Base-by-base conservation (phyloP, 2,113 vertebrate genomes). In the Acanthisitta chloris region DNA sequence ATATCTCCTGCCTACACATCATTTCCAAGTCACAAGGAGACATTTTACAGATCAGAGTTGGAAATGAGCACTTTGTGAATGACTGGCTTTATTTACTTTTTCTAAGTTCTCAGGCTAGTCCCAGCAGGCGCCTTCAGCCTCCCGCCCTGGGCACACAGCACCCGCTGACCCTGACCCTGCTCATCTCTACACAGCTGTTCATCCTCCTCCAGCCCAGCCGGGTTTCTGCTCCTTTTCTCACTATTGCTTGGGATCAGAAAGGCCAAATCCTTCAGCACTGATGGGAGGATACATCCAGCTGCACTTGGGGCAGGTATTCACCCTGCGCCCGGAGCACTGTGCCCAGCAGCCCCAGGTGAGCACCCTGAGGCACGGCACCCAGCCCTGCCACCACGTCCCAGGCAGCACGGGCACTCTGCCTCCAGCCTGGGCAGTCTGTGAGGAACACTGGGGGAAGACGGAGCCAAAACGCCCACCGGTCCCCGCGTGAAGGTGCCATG, bases 51-150 rank as follows among this genome's bases (percentile, higher is more conserved):
- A 38, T 42, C 29, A 6, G 86, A 84, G 92, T 70, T 78, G 83
- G 84, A 92, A 86, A 84, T 10, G 72, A 83, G 48, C 74, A 61
- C 90, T 90, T 90, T 59, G 54, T 79, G 92, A 94, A 90, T 64
- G 61, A 89, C 24, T n/a, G 74, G 62, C 18, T 82, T 81, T 52
- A 20, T 91, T 52, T 54, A 70, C n/a, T 23, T 87, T 57, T 65
- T 62, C 4, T 70, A 83, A 70, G 26, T 28, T 79, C 71, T 77
- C 71, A 83, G 71, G 34, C 5, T 2, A 64, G 52, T 54, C 19
- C 81, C 43, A 3, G 58, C 1, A 11, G 48, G 45, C 33, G 43
- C 59, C 59, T 77, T 24, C 20, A 4, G 38, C 57, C 58, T 76
- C 62, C 52, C 34, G 28, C 19, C 67, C 38, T 0, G 0, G n/a